A percentile compares a stretch with the other conserved stretches of the same genome.
Evolutionary conservation across 2,113 vertebrate species (phyloP).

Genomic region (Lophura nycthemera): DNA sequence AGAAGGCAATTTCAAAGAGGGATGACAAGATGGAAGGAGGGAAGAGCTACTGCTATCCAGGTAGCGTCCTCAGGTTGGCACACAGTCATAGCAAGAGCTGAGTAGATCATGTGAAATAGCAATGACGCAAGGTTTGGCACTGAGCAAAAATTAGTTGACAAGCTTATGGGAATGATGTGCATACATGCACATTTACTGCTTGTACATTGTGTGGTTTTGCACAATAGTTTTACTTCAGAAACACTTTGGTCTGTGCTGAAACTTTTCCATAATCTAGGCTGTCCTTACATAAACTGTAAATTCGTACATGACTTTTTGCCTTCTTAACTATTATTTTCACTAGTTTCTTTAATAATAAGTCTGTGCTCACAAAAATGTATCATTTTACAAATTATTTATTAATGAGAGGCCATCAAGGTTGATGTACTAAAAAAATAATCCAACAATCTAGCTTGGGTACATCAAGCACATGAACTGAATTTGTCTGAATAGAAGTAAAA

Average conservation of each 20-base stretch:
- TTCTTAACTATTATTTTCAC: background rate
- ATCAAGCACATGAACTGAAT: conserved; percentile 6
- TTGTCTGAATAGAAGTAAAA: conserved; percentile 4
- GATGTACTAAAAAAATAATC: background rate
- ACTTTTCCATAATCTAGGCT: background rate
- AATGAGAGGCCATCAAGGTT: conserved; percentile 23
- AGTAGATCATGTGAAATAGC: background rate
- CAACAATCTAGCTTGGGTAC: conserved; percentile 16
- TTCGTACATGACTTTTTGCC: background rate
- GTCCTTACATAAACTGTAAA: background rate
- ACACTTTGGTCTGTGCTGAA: background rate
- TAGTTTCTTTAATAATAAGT: background rate
- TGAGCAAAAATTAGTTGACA: background rate
- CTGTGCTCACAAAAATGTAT: background rate
- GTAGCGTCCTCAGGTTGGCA: background rate
- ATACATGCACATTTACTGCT: background rate
- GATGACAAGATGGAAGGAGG: background rate
- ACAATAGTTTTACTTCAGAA: background rate
- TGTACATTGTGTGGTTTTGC: background rate
- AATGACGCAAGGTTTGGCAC: background rate
- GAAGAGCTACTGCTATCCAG: background rate
- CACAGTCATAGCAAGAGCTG: background rate
- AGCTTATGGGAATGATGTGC: background rate
- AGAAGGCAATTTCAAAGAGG: background rate
- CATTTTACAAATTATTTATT: conserved; percentile 28